Evolutionary conservation across 2,113 vertebrate species (phyloP).

Genomic region (Eulemur rufifrons): DNA sequence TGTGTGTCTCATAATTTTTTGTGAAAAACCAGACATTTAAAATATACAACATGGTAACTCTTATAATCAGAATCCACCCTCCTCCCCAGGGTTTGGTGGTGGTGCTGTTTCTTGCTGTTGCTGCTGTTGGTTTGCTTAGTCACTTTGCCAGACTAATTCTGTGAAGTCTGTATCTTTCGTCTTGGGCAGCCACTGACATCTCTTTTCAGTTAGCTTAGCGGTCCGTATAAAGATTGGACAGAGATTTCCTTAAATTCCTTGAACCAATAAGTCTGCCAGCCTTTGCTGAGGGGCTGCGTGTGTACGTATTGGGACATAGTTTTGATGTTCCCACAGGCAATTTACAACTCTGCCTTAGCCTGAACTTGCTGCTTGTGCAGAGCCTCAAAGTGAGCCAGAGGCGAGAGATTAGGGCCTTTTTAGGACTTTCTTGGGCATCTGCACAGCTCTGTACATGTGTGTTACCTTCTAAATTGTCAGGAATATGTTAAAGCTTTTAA

Average conservation of each 20-base stretch:
- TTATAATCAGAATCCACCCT: neutral
- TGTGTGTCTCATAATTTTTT: neutral
- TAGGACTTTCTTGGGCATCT: neutral
- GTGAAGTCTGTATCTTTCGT: neutral
- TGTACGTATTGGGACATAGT: neutral
- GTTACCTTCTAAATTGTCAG: neutral
- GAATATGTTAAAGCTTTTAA: neutral
- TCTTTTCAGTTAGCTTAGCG: neutral
- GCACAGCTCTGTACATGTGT: neutral
- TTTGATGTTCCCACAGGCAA: neutral
- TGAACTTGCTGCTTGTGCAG: neutral
- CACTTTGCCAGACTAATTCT: neutral
- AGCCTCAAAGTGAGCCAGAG: neutral
- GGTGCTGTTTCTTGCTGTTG: neutral
- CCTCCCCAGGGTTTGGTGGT: neutral
- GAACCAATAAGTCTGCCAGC: neutral
- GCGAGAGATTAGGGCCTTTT: neutral
- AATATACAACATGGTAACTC: neutral
- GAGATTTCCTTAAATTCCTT: neutral
- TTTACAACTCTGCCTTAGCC: neutral
- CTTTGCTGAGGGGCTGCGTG: neutral
- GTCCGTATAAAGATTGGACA: neutral
- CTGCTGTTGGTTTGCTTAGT: neutral
- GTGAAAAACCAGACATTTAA: neutral
- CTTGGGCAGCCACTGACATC: neutral